phyloP scores from a whole-genome alignment of 2,888 invertebrate genomes.

The Cryptocheilus praepositus region DNA sequence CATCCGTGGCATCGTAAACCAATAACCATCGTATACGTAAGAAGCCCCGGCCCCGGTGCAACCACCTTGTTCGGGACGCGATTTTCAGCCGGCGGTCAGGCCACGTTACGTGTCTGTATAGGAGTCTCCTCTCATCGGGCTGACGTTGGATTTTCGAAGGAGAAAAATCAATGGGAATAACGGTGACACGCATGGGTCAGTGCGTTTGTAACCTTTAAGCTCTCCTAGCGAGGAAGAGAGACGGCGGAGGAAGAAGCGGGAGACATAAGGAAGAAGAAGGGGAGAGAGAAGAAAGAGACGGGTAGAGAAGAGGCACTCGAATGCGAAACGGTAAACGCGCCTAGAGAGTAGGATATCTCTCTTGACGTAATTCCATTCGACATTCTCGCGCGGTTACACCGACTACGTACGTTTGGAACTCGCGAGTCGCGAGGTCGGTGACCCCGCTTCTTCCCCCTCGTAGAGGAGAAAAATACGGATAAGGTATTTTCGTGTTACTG shows the following conservation, averaged over 20 bases:
- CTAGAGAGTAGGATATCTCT: conserved; percentile 53
- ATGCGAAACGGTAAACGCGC: conserved; percentile 54
- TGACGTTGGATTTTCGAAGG: conserved; percentile 32
- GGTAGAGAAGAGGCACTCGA: conserved; percentile 38
- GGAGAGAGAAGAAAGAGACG: conserved; percentile 18
- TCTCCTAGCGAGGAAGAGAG: conserved; percentile 20
- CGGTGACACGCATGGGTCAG: conserved; percentile 62
- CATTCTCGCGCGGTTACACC: conserved; percentile 54
- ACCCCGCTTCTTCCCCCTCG: conserved; percentile 22
- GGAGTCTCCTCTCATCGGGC: conserved; percentile 7
- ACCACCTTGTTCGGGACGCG: conserved; percentile 27
- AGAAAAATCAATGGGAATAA: conserved; percentile 58
- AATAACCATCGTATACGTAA: conserved; percentile 37
- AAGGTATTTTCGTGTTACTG: conserved; percentile 48
- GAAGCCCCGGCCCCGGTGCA: conserved; percentile 11
- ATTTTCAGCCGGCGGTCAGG: conserved; percentile 18
- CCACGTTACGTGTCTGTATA: conserved; percentile 8
- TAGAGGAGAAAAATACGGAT: conserved; percentile 32
- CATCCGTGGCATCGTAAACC: conserved; percentile 49
- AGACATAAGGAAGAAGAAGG: conserved; percentile 16
- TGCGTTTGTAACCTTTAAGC: conserved; percentile 58
- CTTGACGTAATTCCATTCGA: conserved; percentile 59
- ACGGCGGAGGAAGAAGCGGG: conserved; percentile 1
- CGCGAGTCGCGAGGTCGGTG: conserved; percentile 37
- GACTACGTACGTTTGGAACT: conserved; percentile 36